Evolutionary conservation across 2,888 invertebrate genomes (phyloP).

Genomic region (Furcula furcula): DNA sequence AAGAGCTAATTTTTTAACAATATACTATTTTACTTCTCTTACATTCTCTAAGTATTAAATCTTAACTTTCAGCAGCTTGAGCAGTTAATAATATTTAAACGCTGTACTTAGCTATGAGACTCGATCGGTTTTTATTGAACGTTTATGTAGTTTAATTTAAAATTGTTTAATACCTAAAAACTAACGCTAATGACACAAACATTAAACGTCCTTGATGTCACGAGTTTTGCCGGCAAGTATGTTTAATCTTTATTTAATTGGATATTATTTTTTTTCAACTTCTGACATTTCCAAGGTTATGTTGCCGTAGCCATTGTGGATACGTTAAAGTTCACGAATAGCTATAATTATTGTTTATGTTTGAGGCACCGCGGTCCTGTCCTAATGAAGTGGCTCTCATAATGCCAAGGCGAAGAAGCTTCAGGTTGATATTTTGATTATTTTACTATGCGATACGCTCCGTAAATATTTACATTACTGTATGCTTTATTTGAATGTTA

Average conservation of each 20-base stretch:
- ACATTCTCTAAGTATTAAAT: no score
- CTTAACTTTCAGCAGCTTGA: no score
- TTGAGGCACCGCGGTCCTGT: constrained; percentile 10
- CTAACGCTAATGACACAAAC: no score
- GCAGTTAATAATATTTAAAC: no score
- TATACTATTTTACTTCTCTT: no score
- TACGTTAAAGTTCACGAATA: constrained; percentile 23
- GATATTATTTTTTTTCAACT: constrained; percentile 32
- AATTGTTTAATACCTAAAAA: no score
- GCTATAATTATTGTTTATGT: constrained; percentile 23
- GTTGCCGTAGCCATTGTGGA: constrained; percentile 5
- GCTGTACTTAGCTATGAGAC: no score
- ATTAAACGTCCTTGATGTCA: constrained; percentile 16
- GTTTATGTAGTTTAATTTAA: no score
- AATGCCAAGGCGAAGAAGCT: constrained; percentile 35
- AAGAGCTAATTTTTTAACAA: no score
- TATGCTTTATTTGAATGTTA: no score
- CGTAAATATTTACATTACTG: no score
- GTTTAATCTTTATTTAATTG: constrained; percentile 36
- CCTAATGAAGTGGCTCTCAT: constrained; percentile 24
- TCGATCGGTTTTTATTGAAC: no score
- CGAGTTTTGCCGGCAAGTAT: constrained; percentile 22
- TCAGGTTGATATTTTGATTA: constrained; percentile 34
- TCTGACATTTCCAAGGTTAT: constrained; percentile 36
- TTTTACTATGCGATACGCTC: constrained; percentile 26